A percentile compares a stretch with the other conserved stretches of the same genome.
Evolutionary conservation across 1,140 invertebrate genomes (phyloP).

Genomic region (Trichonephila clavipes): DNA sequence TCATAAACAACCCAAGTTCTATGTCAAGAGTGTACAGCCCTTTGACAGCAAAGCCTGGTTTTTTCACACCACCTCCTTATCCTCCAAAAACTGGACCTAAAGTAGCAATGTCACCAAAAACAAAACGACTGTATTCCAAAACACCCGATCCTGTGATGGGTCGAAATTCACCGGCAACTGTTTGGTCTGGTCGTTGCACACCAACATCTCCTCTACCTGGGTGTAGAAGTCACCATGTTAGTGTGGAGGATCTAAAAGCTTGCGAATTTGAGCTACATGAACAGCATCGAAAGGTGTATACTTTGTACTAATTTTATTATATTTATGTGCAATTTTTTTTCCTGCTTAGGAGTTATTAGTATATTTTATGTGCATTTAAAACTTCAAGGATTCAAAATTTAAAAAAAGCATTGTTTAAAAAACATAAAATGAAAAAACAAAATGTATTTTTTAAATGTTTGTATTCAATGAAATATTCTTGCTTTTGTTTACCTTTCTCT

Average conservation of each 20-base stretch:
- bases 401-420: too few species aligned
- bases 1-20: constrained; percentile 59
- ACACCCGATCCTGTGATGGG: constrained; percentile 68
- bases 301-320: too few species aligned
- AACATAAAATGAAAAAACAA: too few species aligned
- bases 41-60: constrained; percentile 60
- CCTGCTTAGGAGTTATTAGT: too few species aligned
- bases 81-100: constrained; percentile 40
- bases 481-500: too few species aligned
- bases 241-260: constrained; percentile 81
- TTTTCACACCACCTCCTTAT: constrained; percentile 72
- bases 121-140: constrained; percentile 69
- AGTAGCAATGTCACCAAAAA: constrained; percentile 69
- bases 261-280: constrained; percentile 82
- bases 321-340: too few species aligned
- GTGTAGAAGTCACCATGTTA: constrained; percentile 73
- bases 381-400: too few species aligned
- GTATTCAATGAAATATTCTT: too few species aligned
- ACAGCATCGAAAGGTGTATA: constrained; percentile 79
- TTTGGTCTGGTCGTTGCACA: constrained; percentile 68
- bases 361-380: too few species aligned
- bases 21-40: constrained; percentile 60
- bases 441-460: too few species aligned
- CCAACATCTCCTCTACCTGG: constrained; percentile 55
- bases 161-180: constrained; percentile 58